phyloP scores from a whole-genome alignment of 1,140 invertebrate species.

The Microplitis mediator region DNA sequence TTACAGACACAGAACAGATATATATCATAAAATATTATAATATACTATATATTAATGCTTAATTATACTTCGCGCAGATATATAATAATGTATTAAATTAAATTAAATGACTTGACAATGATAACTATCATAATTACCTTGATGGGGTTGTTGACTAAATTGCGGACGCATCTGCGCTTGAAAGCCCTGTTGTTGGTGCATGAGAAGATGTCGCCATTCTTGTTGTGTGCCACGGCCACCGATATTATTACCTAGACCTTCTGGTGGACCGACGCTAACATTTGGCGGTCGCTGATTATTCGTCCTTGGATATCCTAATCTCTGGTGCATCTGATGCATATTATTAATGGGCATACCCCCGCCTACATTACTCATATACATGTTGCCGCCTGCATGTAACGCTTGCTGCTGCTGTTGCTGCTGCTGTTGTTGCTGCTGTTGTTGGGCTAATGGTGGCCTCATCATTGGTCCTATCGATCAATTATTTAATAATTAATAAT shows the following conservation, averaged over 20 bases:
- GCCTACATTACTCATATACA: conserved; percentile 50
- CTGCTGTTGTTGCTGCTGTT: conserved; percentile 62
- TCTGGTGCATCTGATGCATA: conserved; percentile 65
- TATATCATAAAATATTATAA: too few species aligned
- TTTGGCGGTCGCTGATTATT: conserved; percentile 64
- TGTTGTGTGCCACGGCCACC: conserved; percentile 50
- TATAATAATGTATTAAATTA: conserved; percentile 3
- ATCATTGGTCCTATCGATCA: conserved; percentile 68
- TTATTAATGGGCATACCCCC: conserved; percentile 46
- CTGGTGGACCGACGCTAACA: conserved; percentile 63
- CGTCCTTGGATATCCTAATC: conserved; percentile 60
- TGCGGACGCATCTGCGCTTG: conserved; percentile 67
- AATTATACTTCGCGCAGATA: too few species aligned
- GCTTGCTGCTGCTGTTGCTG: conserved; percentile 60
- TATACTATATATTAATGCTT: too few species aligned
- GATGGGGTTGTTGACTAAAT: conserved; percentile 69
- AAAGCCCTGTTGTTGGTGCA: conserved; percentile 71
- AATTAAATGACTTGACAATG: conserved; percentile 35
- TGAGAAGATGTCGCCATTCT: conserved; percentile 75
- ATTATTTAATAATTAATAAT: conserved; percentile 17
- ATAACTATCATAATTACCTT: conserved; percentile 61
- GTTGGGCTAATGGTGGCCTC: conserved; percentile 67
- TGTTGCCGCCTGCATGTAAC: conserved; percentile 55
- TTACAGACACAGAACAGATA: background rate
- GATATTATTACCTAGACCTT: conserved; percentile 55